Conservation (phyloP, 2,888 invertebrate genomes). For the Anthophora plumipes region DNA sequence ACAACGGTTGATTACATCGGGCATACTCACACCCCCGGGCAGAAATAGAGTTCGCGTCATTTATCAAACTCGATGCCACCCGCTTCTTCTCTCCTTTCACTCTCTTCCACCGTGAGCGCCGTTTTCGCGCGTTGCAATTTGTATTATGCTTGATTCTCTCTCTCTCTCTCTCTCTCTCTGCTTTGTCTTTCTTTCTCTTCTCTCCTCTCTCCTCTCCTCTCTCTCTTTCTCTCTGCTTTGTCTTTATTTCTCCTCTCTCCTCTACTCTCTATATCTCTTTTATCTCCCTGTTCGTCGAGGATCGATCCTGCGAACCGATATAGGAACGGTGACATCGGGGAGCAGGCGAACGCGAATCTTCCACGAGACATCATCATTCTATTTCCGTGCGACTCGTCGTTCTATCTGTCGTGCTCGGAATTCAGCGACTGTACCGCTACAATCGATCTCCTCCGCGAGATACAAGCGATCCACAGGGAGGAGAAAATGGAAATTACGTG, state of each 20-base stretch:
- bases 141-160: constrained; percentile 72
- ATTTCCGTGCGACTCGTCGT: constrained; percentile 61
- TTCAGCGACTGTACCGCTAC: constrained; percentile 53
- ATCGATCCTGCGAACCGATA: constrained; percentile 72
- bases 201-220: no score
- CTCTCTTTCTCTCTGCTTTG: constrained; percentile 5
- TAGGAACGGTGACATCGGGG: constrained; percentile 45
- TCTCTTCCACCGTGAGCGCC: constrained; percentile 60
- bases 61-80: constrained; percentile 79
- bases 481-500: constrained; percentile 62
- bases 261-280: not conserved
- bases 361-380: constrained; percentile 68
- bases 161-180: not conserved
- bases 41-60: constrained; percentile 79
- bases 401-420: constrained; percentile 62
- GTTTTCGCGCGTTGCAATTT: constrained; percentile 74
- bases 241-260: no score
- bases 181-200: no score
- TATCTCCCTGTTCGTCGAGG: constrained; percentile 50
- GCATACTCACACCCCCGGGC: constrained; percentile 73
- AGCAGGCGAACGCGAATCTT: constrained; percentile 46
- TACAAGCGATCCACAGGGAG: constrained; percentile 35
- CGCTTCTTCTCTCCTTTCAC: constrained; percentile 62
- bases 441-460: constrained; percentile 60
- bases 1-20: constrained; percentile 82